Percentiles rank a stretch among this genome's conserved stretches.
These are phyloP conservation scores for Ecdyonurus torrentis DNA, from an alignment of 2,888 invertebrate genomes.

Conservation along the genomic window DNA sequence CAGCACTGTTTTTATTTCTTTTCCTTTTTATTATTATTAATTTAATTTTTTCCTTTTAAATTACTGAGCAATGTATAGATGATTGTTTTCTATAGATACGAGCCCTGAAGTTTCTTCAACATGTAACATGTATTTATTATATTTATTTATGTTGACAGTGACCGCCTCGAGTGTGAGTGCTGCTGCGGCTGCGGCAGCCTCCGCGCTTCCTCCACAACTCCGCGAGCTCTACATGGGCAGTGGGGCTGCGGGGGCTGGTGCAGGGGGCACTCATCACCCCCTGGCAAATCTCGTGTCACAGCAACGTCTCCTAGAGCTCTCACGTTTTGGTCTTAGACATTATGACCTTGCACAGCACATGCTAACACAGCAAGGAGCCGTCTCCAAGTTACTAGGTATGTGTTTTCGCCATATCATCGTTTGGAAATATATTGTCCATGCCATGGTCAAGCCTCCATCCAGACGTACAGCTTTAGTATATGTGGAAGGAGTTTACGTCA, in stretches of 20 bases:
- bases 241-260: background rate
- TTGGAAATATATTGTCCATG: too few species aligned
- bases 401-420: conserved; percentile 14
- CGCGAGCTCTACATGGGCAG: background rate
- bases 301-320: conserved; percentile 63
- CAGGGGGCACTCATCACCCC: conserved; percentile 33
- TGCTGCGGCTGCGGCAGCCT: background rate
- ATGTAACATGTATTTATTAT: too few species aligned
- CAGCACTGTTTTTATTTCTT: too few species aligned
- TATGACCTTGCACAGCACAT: conserved; percentile 84
- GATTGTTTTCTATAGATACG: too few species aligned
- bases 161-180: background rate
- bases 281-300: conserved; percentile 49
- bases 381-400: conserved; percentile 77
- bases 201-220: background rate
- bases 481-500: too few species aligned
- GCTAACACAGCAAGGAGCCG: conserved; percentile 72
- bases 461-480: too few species aligned
- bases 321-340: conserved; percentile 56
- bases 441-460: too few species aligned
- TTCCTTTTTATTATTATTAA: too few species aligned
- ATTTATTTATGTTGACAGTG: background rate
- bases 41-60: too few species aligned
- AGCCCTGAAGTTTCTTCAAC: too few species aligned
- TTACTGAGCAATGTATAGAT: too few species aligned